Evolutionary conservation across 2,888 invertebrate species (phyloP).

Genomic region (Cyaniris semiargus): DNA sequence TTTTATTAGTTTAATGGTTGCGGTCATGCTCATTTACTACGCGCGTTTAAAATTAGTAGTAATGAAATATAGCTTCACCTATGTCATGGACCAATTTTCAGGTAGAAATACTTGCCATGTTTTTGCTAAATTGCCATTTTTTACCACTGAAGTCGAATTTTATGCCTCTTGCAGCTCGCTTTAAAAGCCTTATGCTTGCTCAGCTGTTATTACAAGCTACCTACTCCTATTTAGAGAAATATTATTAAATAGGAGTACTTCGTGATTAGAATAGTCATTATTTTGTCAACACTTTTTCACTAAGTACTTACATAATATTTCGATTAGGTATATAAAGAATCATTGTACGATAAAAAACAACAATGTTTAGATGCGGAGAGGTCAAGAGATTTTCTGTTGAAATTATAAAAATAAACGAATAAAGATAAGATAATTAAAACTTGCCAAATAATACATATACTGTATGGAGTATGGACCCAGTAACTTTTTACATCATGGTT

Average conservation of each 20-base stretch:
- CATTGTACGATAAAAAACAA: not conserved
- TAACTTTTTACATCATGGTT: too few relatives aligned
- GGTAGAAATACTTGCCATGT: not conserved
- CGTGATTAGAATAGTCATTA: not conserved
- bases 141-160: not conserved
- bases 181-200: too few relatives aligned
- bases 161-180: not conserved
- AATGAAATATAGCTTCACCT: not conserved
- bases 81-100: not conserved
- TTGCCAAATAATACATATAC: not conserved
- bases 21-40: not conserved
- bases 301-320: not conserved
- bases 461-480: too few relatives aligned
- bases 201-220: too few relatives aligned
- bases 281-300: not conserved
- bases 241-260: too few relatives aligned
- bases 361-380: not conserved
- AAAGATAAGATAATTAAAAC: not conserved
- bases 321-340: not conserved
- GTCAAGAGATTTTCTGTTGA: not conserved
- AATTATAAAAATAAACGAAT: conserved; percentile 10
- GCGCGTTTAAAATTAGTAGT: not conserved
- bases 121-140: not conserved
- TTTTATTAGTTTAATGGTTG: not conserved
- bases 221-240: too few relatives aligned